Evolutionary conservation across 2,797 vertebrate genomes (phyloP), one percentile per base, ranked within the genome.

Genomic region (Poecilia velifera): DNA sequence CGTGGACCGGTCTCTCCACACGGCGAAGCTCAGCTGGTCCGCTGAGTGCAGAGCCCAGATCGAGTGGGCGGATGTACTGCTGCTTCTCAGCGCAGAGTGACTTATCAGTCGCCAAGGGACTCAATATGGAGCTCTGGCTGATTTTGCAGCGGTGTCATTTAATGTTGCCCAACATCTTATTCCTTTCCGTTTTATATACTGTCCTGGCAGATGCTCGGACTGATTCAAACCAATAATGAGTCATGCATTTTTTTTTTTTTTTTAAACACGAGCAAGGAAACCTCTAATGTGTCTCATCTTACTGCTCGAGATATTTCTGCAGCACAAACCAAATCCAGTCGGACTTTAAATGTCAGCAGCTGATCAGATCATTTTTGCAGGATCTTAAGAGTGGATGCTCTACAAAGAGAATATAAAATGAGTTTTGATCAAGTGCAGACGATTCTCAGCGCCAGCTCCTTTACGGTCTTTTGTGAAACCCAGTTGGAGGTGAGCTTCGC

Each of bases 91-190:
- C 71, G 83, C 87, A 82, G 87, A 88, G 72, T 73, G 73, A 77
- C 85, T 82, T 68, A 81, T 84, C 82, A 82, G 76, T 86, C 76
- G 72, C 85, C 80, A 76, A 64, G 31, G 55, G 80, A 84, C 74
- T 79, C 49, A 82, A 59, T 82, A 85, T 84, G 71, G 1, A 81
- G 80, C 70, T 86, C 62, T 82, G 76, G 82, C 83, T 84, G 66
- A 82, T 82, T 84, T 77, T 74, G 51, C 82, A 76, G 64, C 22
- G 71, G 78, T 80, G 74, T 85, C 77, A 86, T 84, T 83, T 84
- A 80, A 89, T 90, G 82, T 88, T 78, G 68, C 73, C 64, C 83
- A 80, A 92, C 83, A 88, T 87, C 80, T 81, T 0, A 70, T 80
- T 81, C 76, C 79, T 85, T 55, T 28, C 9, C 34, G 45, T 86